Percentiles rank a stretch among this genome's conserved stretches.
phyloP scores from a whole-genome alignment of 2,888 invertebrate species.

The Oithona nana region DNA sequence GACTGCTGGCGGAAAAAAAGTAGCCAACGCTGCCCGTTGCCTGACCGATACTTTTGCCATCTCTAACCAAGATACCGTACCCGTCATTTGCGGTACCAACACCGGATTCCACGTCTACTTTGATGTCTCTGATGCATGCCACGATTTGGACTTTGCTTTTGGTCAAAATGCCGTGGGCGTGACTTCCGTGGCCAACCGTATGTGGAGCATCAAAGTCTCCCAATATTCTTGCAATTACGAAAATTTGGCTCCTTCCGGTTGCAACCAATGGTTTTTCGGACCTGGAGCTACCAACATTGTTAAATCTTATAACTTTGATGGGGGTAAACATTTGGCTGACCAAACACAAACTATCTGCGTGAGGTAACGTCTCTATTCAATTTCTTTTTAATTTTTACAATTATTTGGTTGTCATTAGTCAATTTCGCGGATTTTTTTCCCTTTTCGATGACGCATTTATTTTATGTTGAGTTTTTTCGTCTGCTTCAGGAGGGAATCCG shows the following conservation, averaged over 20 bases:
- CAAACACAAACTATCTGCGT: conserved; percentile 10
- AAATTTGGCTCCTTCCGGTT: conserved; percentile 6
- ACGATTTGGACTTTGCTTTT: background rate
- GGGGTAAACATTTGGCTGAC: conserved; percentile 6
- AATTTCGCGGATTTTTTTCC: no score
- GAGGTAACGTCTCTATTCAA: background rate
- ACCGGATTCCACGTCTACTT: background rate
- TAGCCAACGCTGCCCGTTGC: background rate
- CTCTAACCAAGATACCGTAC: background rate
- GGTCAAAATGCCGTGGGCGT: background rate
- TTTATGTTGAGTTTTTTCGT: no score
- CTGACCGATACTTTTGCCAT: background rate
- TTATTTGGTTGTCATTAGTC: no score
- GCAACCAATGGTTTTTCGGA: conserved; percentile 10
- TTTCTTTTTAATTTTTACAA: no score
- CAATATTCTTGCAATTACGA: conserved; percentile 5
- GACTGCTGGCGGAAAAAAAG: background rate
- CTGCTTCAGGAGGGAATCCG: background rate
- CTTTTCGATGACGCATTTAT: no score
- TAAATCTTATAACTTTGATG: background rate
- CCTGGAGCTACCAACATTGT: background rate
- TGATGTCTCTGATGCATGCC: background rate
- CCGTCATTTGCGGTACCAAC: background rate
- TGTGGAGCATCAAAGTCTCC: background rate
- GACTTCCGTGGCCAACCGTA: background rate